Percentiles rank a stretch among this genome's conserved stretches.
Conservation (phyloP, 2,888 invertebrate genomes). For the Campoletis raptor region DNA sequence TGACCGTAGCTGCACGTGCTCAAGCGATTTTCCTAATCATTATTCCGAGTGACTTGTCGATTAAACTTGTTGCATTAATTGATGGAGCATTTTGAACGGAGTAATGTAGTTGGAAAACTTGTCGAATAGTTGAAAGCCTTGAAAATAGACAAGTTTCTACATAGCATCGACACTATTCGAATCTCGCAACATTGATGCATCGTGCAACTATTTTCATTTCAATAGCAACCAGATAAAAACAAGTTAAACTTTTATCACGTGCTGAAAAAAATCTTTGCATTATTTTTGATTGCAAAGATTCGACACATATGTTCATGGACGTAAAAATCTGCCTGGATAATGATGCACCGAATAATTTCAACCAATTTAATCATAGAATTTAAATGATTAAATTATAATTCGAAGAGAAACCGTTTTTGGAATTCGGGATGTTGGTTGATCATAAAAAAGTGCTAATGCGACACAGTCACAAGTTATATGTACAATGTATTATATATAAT, state of each 20-base stretch:
- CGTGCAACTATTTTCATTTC: not conserved
- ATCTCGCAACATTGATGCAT: not conserved
- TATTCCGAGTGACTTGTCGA: not conserved
- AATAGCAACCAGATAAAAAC: not conserved
- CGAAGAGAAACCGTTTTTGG: not conserved
- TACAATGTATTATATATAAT: constrained; percentile 22
- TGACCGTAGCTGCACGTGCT: not conserved
- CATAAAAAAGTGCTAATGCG: not conserved
- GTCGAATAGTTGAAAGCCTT: not conserved
- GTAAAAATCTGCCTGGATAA: not conserved
- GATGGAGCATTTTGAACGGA: not conserved
- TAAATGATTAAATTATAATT: not conserved
- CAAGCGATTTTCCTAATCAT: not conserved
- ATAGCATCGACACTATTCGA: not conserved
- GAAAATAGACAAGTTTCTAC: not conserved
- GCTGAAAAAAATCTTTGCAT: not conserved
- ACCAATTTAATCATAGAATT: not conserved
- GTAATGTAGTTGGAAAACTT: not conserved
- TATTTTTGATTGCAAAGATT: too few species aligned
- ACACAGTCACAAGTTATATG: constrained; percentile 1
- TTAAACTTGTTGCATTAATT: not conserved
- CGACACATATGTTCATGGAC: not conserved
- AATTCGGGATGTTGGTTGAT: not conserved
- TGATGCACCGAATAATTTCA: not conserved
- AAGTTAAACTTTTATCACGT: not conserved